Percentiles rank a stretch among this genome's conserved stretches.
phyloP scores from a whole-genome alignment of 2,113 vertebrate genomes.

The Nyctereutes procyonoides region DNA sequence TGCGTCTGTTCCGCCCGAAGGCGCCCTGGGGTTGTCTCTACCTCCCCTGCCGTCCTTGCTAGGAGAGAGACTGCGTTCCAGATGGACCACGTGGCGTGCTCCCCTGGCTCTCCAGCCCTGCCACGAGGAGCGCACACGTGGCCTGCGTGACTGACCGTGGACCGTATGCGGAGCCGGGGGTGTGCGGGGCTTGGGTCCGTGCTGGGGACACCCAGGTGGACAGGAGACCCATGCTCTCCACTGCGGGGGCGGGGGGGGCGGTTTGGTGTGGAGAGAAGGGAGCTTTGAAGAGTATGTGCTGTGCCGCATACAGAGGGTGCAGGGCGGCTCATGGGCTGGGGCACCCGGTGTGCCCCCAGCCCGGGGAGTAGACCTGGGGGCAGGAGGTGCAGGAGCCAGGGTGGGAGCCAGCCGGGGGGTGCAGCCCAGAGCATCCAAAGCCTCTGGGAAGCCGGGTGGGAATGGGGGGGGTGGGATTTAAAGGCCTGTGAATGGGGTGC shows the following conservation, averaged over 20 bases:
- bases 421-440: fast-evolving
- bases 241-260: background rate
- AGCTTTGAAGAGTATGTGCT: no score
- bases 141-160: background rate
- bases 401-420: background rate
- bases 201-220: background rate
- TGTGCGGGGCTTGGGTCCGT: background rate
- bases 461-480: background rate
- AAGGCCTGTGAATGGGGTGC: fast-evolving
- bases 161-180: fast-evolving
- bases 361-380: background rate
- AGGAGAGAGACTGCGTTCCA: background rate
- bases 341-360: no score
- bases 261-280: background rate
- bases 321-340: no score
- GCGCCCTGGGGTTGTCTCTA: background rate
- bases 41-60: background rate
- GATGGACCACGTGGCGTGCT: background rate
- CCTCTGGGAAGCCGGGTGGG: fast-evolving
- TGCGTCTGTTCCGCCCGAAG: background rate
- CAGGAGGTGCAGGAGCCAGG: background rate
- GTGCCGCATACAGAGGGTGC: background rate
- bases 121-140: background rate
- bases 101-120: background rate
- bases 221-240: fast-evolving